These are phyloP conservation scores for Ctenoplectra terminalis DNA, from an alignment of 1,140 invertebrate genomes.

Conservation along the genomic window DNA sequence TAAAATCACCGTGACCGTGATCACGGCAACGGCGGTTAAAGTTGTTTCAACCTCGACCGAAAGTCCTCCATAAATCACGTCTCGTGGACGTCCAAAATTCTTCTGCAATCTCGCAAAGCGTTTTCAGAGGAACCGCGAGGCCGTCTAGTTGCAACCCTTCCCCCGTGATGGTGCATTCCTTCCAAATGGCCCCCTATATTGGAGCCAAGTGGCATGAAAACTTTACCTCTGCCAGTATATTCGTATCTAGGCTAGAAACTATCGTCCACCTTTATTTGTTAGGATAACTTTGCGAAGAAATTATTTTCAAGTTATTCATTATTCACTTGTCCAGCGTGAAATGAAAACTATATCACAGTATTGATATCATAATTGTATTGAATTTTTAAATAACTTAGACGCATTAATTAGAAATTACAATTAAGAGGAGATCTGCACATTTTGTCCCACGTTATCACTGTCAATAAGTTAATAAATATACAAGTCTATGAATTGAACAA, in stretches of 20 bases:
- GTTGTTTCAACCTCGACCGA: slow-evolving; percentile 47
- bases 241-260: background rate
- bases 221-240: background rate
- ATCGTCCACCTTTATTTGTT: background rate
- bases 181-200: slow-evolving; percentile 10
- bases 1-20: slow-evolving; percentile 62
- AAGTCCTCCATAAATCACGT: slow-evolving; percentile 70
- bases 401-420: too few relatives aligned
- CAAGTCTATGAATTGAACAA: too few relatives aligned
- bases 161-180: slow-evolving; percentile 24
- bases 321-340: too few relatives aligned
- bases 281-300: background rate
- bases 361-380: too few relatives aligned
- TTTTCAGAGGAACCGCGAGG: slow-evolving; percentile 28
- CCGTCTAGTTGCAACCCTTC: slow-evolving; percentile 32
- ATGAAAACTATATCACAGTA: too few relatives aligned
- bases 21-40: slow-evolving; percentile 40
- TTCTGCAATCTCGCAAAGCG: slow-evolving; percentile 46
- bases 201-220: background rate
- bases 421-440: too few relatives aligned
- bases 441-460: too few relatives aligned
- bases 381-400: too few relatives aligned
- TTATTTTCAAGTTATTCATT: too few relatives aligned
- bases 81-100: slow-evolving; percentile 62
- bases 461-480: too few relatives aligned